phyloP scores from a whole-genome alignment of 1,140 invertebrate genomes.

The Ladona fulva region DNA sequence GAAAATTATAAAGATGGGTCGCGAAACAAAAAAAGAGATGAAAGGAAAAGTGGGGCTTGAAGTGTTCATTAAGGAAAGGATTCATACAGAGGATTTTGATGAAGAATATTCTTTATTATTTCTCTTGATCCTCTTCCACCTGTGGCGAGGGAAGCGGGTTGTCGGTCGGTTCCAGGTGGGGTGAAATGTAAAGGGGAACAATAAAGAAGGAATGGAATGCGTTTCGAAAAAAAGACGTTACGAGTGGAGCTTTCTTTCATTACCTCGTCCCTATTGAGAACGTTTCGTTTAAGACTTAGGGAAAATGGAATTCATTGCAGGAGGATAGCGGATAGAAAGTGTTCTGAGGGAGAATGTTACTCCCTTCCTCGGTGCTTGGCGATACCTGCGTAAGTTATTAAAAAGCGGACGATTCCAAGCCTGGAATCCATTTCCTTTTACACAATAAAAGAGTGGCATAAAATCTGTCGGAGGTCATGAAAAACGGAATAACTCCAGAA shows the following conservation, averaged over 20 bases:
- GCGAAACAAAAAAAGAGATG: no score
- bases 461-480: neutral
- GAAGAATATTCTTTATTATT: neutral
- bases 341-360: neutral
- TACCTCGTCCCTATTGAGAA: neutral
- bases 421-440: neutral
- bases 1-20: no score
- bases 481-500: neutral
- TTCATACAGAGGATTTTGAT: neutral
- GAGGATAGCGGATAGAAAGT: neutral
- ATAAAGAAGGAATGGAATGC: no score
- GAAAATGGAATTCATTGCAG: neutral
- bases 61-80: neutral
- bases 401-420: neutral
- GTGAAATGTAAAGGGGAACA: neutral
- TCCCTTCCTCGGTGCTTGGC: neutral
- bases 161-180: neutral
- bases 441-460: neutral
- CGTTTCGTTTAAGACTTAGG: neutral
- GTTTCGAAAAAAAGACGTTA: neutral
- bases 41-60: neutral
- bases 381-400: slow-evolving; percentile 1
- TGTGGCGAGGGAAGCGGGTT: neutral
- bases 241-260: neutral
- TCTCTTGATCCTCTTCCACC: neutral